A percentile compares a stretch with the other conserved stretches of the same genome.
phyloP scores from a whole-genome alignment of 2,797 vertebrate genomes.

The Corythornis leucogaster region DNA sequence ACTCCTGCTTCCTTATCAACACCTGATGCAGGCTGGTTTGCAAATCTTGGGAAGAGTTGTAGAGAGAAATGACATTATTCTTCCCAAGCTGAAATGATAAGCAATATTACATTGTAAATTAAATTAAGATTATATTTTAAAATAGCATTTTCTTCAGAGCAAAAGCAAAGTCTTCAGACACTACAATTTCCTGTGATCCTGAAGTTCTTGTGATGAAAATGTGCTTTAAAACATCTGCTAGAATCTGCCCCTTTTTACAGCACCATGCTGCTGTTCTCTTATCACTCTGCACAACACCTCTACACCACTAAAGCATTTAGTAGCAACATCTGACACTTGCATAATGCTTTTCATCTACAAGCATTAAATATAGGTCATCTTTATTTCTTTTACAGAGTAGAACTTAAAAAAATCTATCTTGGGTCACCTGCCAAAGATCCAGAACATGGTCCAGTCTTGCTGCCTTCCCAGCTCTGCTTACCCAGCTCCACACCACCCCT shows the following conservation, averaged over 20 bases:
- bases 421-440: not conserved
- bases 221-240: not conserved
- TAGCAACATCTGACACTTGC: not conserved
- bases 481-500: not conserved
- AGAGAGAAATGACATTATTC: not conserved
- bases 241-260: not conserved
- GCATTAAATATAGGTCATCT: rapidly evolving
- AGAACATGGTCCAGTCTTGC: not conserved
- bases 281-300: not conserved
- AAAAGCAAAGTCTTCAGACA: not conserved
- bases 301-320: not conserved
- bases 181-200: not conserved
- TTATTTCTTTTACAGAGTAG: not conserved
- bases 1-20: not conserved
- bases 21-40: not conserved
- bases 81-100: not conserved
- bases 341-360: not conserved
- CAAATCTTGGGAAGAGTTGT: not conserved
- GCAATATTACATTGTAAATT: not conserved
- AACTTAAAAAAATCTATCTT: not conserved
- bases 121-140: not conserved
- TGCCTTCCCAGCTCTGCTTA: not conserved
- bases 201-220: not conserved
- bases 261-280: not conserved
- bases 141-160: not conserved